Percentiles rank a stretch among this genome's conserved stretches.
phyloP scores from a whole-genome alignment of 2,888 invertebrate genomes.

The Cataglyphis albicans region DNA sequence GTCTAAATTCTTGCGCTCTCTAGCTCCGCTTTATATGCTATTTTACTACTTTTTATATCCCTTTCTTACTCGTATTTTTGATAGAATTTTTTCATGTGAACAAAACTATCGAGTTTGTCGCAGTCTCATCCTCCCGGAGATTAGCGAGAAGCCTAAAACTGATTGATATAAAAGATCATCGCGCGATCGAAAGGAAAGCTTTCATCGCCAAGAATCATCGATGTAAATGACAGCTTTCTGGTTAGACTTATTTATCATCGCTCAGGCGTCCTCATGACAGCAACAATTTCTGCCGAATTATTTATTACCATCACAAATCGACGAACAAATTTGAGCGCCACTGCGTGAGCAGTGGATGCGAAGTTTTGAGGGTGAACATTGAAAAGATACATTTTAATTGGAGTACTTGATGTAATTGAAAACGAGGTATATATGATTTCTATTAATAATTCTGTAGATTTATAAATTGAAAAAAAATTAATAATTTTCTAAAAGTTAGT shows the following conservation, averaged over 20 bases:
- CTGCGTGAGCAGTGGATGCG: slow-evolving; percentile 67
- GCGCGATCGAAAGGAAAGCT: slow-evolving; percentile 53
- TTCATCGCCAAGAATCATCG: slow-evolving; percentile 52
- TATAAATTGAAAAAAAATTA: neutral
- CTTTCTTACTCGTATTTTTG: slow-evolving; percentile 59
- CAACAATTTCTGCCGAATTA: slow-evolving; percentile 27
- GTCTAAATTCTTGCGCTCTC: slow-evolving; percentile 79
- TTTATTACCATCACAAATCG: slow-evolving; percentile 51
- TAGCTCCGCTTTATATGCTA: slow-evolving; percentile 66
- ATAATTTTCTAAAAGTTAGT: neutral
- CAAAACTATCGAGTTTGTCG: slow-evolving; percentile 35
- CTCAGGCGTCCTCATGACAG: neutral
- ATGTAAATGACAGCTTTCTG: slow-evolving; percentile 33
- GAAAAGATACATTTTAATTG: slow-evolving; percentile 62
- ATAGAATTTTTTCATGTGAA: slow-evolving; percentile 57
- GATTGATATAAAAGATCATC: slow-evolving; percentile 67
- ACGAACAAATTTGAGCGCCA: slow-evolving; percentile 57
- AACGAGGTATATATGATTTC: slow-evolving; percentile 51
- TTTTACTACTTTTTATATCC: slow-evolving; percentile 62
- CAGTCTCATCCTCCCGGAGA: slow-evolving; percentile 40
- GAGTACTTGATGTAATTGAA: slow-evolving; percentile 53
- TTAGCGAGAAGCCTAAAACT: slow-evolving; percentile 41
- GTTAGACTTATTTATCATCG: slow-evolving; percentile 51
- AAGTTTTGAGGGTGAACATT: slow-evolving; percentile 60
- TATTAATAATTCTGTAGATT: neutral